Evolutionary conservation across 64 coral and sea anemone species (phyloP), one percentile per base, ranked within the genome.

Genomic region (Trachythela sp.): DNA sequence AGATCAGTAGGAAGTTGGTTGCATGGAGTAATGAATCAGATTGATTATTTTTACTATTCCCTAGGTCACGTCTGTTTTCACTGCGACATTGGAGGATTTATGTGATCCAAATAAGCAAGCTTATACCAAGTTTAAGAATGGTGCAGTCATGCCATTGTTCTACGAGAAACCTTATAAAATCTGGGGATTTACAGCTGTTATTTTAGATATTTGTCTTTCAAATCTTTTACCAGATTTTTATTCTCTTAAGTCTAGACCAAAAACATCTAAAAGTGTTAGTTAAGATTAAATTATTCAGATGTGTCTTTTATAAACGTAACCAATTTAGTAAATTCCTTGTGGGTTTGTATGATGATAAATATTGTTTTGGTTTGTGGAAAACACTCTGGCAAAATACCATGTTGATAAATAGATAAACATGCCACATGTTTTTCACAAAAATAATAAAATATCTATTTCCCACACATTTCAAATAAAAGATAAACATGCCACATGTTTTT

Each of bases 171-270:
- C 93, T 38, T 87, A 86, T 40, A 86, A 76, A 71, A 86, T 99
- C 9, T 99, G 96, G 96, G 96, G 96, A 77, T 87, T 99, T 26
- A 99, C 96, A 72, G 93, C 96, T 29, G 91, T 91, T 13, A 91
- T 99, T 33, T 58, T 92, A 48, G 96, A 99, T 50, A 75, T 72
- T 48, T 84, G 77, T 24, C 91, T 99, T 85, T 64, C 89, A 2
- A 54, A 87, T 83, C 34, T 93, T 9, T 86, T 95, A 71, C 91
- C 96, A 86, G 89, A 90, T 42, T 26, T 80, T 56, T 64, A 93
- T 75, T 92, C 7, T 80, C 75, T 37, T 4, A 80, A 29, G 30
- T 80, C 9, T 80, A 39, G 30, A 80, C 33, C 33, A 80, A 36
- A 36, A 80, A n/a, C 5, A 26, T 18, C 13, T 36, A 80, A 80